Conservation (phyloP, 2,797 vertebrate genomes). For the Melopsittacus undulatus region DNA sequence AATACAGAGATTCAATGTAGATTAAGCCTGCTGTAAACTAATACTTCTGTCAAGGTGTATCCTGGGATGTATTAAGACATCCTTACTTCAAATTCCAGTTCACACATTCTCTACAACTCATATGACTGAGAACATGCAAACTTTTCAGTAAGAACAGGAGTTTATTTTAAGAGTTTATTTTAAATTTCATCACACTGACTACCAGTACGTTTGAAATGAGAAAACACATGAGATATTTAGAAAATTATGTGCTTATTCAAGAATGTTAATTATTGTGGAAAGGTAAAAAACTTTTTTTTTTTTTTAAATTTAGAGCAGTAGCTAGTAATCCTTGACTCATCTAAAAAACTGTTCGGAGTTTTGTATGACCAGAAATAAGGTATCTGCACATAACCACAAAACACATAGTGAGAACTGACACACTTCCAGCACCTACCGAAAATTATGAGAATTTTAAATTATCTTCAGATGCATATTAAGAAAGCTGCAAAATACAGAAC, state of each 20-base stretch:
- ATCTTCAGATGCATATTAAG: neutral
- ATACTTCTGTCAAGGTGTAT: conserved; percentile 32
- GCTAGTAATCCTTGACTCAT: neutral
- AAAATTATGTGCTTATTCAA: conserved; percentile 18
- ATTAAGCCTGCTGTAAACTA: conserved; percentile 11
- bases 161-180: neutral
- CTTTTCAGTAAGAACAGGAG: neutral
- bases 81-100: neutral
- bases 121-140: neutral
- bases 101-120: neutral
- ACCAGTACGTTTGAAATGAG: conserved; percentile 1
- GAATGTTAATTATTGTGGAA: neutral
- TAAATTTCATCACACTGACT: neutral
- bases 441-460: neutral
- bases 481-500: neutral
- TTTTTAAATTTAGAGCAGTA: neutral
- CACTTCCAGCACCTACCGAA: neutral
- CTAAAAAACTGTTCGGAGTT: conserved; percentile 2
- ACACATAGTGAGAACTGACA: neutral
- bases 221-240: neutral
- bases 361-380: neutral
- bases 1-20: neutral
- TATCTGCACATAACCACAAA: neutral
- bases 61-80: neutral
- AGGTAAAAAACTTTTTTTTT: neutral